Conservation (phyloP, 2,797 vertebrate genomes). For the Sebastes kiyomatsui region DNA sequence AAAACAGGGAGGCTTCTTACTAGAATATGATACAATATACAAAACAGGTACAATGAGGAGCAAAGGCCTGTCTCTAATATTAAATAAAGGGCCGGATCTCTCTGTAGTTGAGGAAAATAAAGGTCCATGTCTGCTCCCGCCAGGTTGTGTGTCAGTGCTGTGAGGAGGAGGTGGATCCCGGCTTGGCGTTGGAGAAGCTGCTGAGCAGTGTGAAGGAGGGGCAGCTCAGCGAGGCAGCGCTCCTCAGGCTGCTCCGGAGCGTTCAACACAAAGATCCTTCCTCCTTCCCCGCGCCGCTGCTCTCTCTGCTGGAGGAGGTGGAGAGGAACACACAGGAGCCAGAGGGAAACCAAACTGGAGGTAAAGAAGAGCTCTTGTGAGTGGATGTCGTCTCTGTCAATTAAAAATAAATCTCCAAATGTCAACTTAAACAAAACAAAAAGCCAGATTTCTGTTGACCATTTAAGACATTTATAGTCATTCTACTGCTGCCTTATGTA, state of each 20-base stretch:
- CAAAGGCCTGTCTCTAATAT: too few species aligned
- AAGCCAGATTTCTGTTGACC: neutral
- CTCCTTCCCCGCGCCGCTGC: slow-evolving; percentile 51
- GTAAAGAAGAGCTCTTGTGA: slow-evolving; percentile 14
- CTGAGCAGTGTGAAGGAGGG: slow-evolving; percentile 79
- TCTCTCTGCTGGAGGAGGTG: slow-evolving; percentile 71
- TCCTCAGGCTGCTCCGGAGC: slow-evolving; percentile 80
- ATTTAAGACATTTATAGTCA: neutral
- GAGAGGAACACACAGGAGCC: slow-evolving; percentile 31
- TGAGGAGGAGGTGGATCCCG: slow-evolving; percentile 73
- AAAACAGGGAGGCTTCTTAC: neutral
- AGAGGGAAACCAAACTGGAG: slow-evolving; percentile 2
- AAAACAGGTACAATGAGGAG: too few species aligned
- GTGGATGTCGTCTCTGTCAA: neutral
- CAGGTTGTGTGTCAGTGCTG: slow-evolving; percentile 87
- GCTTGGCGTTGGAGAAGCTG: slow-evolving; percentile 73
- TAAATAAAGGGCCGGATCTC: neutral
- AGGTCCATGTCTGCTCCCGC: neutral
- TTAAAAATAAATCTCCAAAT: neutral
- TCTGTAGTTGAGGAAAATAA: neutral
- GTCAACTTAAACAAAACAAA: neutral
- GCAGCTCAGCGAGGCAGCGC: slow-evolving; percentile 72
- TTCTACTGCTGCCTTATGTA: neutral
- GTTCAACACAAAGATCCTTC: slow-evolving; percentile 69
- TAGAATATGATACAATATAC: neutral